phyloP scores from a whole-genome alignment of 2,113 vertebrate species.

The Sinocyclocheilus maitianheensis region DNA sequence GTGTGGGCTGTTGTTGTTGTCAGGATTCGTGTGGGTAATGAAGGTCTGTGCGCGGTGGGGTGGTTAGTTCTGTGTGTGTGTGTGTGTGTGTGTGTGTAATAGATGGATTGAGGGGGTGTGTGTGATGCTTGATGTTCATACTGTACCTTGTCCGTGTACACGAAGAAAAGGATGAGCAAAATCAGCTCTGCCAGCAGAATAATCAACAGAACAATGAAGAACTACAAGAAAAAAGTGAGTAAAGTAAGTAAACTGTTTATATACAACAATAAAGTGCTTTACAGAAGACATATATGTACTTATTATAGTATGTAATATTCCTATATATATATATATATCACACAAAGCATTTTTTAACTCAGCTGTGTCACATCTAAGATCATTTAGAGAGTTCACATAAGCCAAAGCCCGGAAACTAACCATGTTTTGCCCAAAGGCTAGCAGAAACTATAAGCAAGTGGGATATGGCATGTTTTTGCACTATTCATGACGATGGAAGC shows the following conservation, averaged over 20 bases:
- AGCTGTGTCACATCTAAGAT: too few relatives aligned
- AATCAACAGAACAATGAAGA: slow-evolving; percentile 92
- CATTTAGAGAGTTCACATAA: too few relatives aligned
- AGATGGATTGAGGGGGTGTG: neutral
- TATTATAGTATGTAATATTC: too few relatives aligned
- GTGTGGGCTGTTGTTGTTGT: neutral
- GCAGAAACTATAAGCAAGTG: too few relatives aligned
- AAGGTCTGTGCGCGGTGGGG: neutral
- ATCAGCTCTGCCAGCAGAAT: slow-evolving; percentile 94
- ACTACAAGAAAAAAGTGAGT: slow-evolving; percentile 71
- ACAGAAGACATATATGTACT: too few relatives aligned
- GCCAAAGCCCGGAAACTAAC: too few relatives aligned
- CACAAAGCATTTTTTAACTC: too few relatives aligned
- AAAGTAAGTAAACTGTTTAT: neutral
- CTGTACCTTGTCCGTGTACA: slow-evolving; percentile 93
- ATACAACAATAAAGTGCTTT: neutral
- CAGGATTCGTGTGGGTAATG: slow-evolving; percentile 5
- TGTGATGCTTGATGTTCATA: neutral
- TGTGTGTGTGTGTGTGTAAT: neutral
- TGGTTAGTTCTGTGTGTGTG: neutral
- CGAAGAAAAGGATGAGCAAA: slow-evolving; percentile 93
- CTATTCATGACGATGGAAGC: too few relatives aligned
- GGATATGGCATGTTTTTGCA: too few relatives aligned
- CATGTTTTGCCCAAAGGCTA: too few relatives aligned
- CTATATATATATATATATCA: too few relatives aligned